Conservation (phyloP, 2,797 vertebrate genomes). For the Rhinogobio ventralis region DNA sequence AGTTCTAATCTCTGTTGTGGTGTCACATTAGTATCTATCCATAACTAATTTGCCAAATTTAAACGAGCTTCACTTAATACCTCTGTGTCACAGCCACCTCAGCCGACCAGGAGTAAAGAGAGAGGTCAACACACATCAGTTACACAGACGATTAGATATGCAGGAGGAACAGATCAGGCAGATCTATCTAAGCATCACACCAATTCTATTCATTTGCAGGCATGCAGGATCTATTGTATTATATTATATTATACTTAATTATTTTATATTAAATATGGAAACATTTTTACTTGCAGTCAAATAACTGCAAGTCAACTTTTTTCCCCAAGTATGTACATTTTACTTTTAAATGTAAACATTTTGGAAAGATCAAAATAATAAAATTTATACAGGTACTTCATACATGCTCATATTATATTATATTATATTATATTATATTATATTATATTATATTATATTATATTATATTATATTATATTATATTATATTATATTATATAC, state of each 20-base stretch:
- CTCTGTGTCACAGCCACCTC: constrained; percentile 2
- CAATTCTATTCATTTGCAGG: background rate
- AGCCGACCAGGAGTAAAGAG: constrained; percentile 9
- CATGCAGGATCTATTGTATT: background rate
- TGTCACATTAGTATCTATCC: constrained; percentile 19
- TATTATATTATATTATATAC: too few species aligned
- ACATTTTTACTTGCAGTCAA: background rate
- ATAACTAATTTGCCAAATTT: constrained; percentile 34
- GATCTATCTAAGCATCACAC: background rate
- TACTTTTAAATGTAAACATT: background rate
- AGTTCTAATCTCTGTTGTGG: constrained; percentile 24
- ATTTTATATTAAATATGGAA: background rate
- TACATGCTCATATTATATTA: too few species aligned
- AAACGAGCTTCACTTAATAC: constrained; percentile 21
- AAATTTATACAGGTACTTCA: too few species aligned
- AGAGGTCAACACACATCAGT: constrained; percentile 31
- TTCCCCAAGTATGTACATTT: too few species aligned
- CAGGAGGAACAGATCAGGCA: background rate
- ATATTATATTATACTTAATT: background rate
- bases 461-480: too few species aligned
- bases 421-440: background rate
- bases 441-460: too few species aligned
- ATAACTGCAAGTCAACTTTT: too few species aligned
- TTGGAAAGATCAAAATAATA: too few species aligned
- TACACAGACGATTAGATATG: constrained; percentile 35